A percentile compares a stretch with the other conserved stretches of the same genome.
These are phyloP conservation scores for Nomada hirtipes DNA, from an alignment of 2,888 invertebrate genomes.

Conservation along the genomic window DNA sequence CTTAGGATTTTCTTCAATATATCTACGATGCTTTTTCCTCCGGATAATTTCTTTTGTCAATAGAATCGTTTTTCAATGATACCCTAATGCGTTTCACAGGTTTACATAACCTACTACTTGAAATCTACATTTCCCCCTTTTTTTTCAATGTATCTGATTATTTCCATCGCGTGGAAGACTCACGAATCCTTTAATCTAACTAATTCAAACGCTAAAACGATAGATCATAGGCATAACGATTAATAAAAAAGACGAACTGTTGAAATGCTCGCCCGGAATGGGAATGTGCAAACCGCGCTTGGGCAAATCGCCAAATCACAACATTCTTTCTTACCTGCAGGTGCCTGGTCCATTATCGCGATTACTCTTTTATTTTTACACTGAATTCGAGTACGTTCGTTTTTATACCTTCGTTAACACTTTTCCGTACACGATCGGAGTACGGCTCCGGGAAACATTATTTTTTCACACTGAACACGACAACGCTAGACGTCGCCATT, in stretches of 20 bases:
- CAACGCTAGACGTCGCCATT: constrained; percentile 78
- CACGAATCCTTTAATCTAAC: constrained; percentile 41
- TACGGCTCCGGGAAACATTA: constrained; percentile 68
- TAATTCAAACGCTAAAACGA: constrained; percentile 52
- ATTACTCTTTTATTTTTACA: constrained; percentile 51
- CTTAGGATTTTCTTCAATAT: constrained; percentile 24
- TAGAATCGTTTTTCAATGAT: constrained; percentile 46
- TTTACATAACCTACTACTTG: constrained; percentile 67
- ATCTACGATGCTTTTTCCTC: constrained; percentile 35
- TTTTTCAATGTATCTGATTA: constrained; percentile 31
- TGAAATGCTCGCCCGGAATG: constrained; percentile 48
- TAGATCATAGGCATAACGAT: constrained; percentile 49
- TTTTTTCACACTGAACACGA: constrained; percentile 67
- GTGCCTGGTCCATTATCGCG: constrained; percentile 81
- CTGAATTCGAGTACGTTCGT: constrained; percentile 43
- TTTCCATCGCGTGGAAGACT: constrained; percentile 25
- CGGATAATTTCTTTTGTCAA: constrained; percentile 35
- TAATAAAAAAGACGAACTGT: constrained; percentile 44
- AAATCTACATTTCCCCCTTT: constrained; percentile 47
- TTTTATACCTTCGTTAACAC: constrained; percentile 44
- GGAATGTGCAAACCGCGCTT: constrained; percentile 67
- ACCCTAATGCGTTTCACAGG: constrained; percentile 51
- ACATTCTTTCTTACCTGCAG: constrained; percentile 77
- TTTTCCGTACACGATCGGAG: constrained; percentile 51
- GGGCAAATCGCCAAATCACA: constrained; percentile 44